Percentiles rank a stretch among this genome's conserved stretches.
These are phyloP conservation scores for Neodiprion fabricii DNA, from an alignment of 1,140 invertebrate genomes.

Conservation along the genomic window DNA sequence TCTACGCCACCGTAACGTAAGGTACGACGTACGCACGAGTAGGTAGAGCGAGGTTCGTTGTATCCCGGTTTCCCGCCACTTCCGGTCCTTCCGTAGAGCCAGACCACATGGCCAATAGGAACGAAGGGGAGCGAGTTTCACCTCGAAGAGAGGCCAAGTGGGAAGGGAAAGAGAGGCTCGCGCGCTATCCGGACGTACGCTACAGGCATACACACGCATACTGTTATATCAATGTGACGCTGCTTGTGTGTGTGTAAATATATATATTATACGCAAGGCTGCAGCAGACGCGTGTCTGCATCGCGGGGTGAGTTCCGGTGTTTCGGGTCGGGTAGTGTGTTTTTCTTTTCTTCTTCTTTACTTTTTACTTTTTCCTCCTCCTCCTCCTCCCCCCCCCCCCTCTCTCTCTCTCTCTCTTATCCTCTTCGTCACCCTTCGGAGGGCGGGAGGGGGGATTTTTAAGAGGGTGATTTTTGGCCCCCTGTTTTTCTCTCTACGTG, in stretches of 20 bases:
- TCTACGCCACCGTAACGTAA: too few relatives aligned
- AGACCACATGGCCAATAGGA: neutral
- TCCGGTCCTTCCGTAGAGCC: constrained; percentile 3
- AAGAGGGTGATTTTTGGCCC: too few relatives aligned
- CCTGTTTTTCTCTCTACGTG: too few relatives aligned
- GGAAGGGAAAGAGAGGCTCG: constrained; percentile 18
- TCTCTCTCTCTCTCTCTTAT: constrained; percentile 4
- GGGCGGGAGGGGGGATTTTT: too few relatives aligned
- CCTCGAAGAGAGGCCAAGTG: constrained; percentile 18
- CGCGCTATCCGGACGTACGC: constrained; percentile 28
- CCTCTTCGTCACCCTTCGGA: neutral
- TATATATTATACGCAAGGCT: constrained; percentile 19
- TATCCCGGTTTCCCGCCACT: neutral
- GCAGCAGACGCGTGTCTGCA: constrained; percentile 23
- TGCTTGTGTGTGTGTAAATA: constrained; percentile 19
- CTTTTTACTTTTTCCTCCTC: neutral
- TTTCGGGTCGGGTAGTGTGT: neutral
- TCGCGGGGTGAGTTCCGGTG: neutral
- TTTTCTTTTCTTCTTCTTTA: neutral
- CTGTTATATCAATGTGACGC: constrained; percentile 15
- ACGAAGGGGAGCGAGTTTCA: constrained; percentile 14
- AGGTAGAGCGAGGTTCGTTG: neutral
- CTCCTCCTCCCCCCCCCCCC: neutral
- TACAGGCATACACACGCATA: constrained; percentile 20
- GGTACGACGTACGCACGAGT: too few relatives aligned